Evolutionary conservation across 2,797 vertebrate genomes (phyloP), one percentile per base, ranked within the genome.

Genomic region (Urocyon cinereoargenteus): DNA sequence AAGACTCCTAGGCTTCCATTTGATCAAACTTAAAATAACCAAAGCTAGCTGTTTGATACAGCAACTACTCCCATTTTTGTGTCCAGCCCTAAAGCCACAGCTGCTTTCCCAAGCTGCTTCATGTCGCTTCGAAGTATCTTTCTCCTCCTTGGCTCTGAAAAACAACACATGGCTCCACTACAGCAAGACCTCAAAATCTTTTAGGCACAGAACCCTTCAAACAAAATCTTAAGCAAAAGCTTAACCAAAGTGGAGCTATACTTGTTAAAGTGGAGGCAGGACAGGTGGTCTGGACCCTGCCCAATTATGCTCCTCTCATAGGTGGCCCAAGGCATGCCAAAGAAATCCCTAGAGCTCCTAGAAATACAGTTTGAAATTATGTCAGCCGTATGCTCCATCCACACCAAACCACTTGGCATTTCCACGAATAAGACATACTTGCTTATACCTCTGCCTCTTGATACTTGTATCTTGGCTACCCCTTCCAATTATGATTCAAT

Each of bases 151-250:
- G 26, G 6, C n/a, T 53, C 31, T 87, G 79, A 79, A 75, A 83
- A 85, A 34, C 21, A 88, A 34, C 21, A 87, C 1, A 61, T 57
- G 72, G 66, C 66, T 88, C 68, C 68, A 31, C 18, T 61, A 62
- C 3, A 57, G 49, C 0, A 34, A 61, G 49, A 24, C 82, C n/a
- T 75, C 61, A 88, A 66, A 34, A 82, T 26, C 59, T 90, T 36
- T 79, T 16, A 84, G 55, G 57, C 51, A 66, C 2, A 92, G 26
- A 75, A 88, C 36, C 5, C 31, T 84, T 81, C 66, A 79, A 81
- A 66, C 61, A 61, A 88, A 91, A 51, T 82, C 66, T 64, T 75
- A 64, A 92, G 24, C 79, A 94, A 86, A 93, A 24, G 22, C 53
- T 40, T 57, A 83, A 86, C 22, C 73, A 45, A 86, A 66, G 16